These are phyloP conservation scores for Philypnodon macrostomus DNA, from an alignment of 2,797 vertebrate genomes.

Conservation along the genomic window DNA sequence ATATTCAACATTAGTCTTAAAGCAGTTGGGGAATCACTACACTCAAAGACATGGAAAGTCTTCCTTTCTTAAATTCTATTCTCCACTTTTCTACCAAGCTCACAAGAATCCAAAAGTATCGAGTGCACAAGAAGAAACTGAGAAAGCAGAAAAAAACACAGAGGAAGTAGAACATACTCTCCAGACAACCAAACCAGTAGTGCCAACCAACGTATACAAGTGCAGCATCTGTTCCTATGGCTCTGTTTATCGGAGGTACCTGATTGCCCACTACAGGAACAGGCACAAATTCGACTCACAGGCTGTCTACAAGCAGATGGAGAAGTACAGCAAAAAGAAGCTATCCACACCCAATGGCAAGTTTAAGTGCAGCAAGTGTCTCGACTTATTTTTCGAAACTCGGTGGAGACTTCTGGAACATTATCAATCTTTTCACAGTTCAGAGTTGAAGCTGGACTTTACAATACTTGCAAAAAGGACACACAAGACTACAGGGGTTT, in stretches of 20 bases:
- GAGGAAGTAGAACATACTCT: too few relatives aligned
- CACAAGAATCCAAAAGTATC: conserved; percentile 42
- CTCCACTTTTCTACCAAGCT: conserved; percentile 75
- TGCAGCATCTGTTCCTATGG: conserved; percentile 56
- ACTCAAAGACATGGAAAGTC: conserved; percentile 83
- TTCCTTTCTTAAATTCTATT: conserved; percentile 80
- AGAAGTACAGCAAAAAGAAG: conserved; percentile 46
- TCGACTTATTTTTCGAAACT: conserved; percentile 78
- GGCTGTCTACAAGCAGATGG: conserved; percentile 31
- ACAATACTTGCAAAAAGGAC: conserved; percentile 64
- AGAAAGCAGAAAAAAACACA: conserved; percentile 69
- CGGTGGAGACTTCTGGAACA: conserved; percentile 81
- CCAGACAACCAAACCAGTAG: conserved; percentile 12
- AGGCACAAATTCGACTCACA: conserved; percentile 43
- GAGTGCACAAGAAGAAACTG: conserved; percentile 8
- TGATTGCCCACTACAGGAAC: conserved; percentile 49
- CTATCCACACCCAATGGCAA: conserved; percentile 25
- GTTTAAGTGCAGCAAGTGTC: conserved; percentile 81
- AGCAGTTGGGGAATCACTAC: conserved; percentile 82
- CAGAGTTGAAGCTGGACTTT: conserved; percentile 81
- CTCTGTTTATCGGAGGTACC: conserved; percentile 23
- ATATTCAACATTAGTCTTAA: conserved; percentile 81
- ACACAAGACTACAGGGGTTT: conserved; percentile 68
- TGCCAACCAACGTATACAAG: conserved; percentile 4
- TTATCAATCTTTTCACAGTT: conserved; percentile 81